A percentile compares a stretch with the other conserved stretches of the same genome.
Conservation (phyloP, 2,888 invertebrate genomes). For the Pherbina coryleti region DNA sequence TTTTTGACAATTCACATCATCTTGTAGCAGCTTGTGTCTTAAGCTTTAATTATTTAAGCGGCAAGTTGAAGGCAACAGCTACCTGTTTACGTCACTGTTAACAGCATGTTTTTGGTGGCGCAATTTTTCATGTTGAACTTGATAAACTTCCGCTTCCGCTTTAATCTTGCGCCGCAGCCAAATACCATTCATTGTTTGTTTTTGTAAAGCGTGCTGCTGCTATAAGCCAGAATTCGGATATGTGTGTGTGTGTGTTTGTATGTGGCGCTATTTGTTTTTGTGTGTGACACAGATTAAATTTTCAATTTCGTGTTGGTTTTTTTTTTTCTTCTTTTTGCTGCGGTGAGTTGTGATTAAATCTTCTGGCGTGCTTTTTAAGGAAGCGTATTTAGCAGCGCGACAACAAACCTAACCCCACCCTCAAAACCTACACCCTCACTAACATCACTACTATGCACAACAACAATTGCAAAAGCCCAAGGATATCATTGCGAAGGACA, state of each 20-base stretch:
- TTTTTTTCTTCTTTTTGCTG: not conserved
- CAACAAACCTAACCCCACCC: no score
- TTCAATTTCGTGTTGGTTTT: constrained; percentile 1
- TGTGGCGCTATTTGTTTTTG: not conserved
- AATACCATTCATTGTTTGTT: not conserved
- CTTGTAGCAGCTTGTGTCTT: not conserved
- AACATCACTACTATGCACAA: no score
- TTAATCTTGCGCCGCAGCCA: not conserved
- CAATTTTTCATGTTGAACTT: constrained; percentile 14
- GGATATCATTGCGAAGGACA: not conserved
- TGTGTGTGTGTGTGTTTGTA: not conserved
- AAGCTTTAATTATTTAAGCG: not conserved
- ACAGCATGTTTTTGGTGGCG: not conserved
- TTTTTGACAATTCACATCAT: not conserved
- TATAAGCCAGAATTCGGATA: not conserved
- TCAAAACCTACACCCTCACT: no score
- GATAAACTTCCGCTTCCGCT: constrained; percentile 8
- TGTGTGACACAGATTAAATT: constrained; percentile 13
- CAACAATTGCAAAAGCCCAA: no score
- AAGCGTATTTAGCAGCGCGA: not conserved
- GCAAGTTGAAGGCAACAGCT: not conserved
- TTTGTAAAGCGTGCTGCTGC: not conserved
- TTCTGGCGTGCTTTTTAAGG: not conserved
- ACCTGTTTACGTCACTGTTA: not conserved
- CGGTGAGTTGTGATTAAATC: not conserved